phyloP scores from a whole-genome alignment of 2,113 vertebrate genomes.

The Rhombomys opimus region DNA sequence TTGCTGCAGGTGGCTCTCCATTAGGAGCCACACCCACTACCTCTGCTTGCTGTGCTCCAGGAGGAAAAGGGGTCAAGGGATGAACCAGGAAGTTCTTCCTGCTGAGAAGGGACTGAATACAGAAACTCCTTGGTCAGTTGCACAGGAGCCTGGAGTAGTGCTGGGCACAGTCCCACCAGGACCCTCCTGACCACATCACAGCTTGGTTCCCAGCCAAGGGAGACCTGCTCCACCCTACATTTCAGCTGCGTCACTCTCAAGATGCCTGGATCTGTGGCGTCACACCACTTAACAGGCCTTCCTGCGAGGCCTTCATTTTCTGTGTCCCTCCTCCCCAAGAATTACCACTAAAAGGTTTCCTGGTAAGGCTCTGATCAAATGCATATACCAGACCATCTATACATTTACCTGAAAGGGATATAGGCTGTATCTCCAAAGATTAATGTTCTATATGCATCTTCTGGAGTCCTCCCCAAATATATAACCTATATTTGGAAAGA shows the following conservation, averaged over 20 bases:
- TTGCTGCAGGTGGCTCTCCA: neutral
- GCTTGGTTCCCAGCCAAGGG: neutral
- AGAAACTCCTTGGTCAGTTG: neutral
- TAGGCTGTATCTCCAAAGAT: slow-evolving; percentile 90
- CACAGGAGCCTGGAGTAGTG: neutral
- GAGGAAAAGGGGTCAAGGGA: neutral
- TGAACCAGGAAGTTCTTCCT: neutral
- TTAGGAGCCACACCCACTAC: neutral
- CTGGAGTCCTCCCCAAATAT: slow-evolving; percentile 93
- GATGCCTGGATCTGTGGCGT: neutral
- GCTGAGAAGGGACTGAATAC: too few relatives aligned
- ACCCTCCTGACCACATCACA: neutral
- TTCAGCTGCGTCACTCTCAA: neutral
- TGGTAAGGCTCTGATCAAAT: neutral
- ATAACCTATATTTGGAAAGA: slow-evolving; percentile 91
- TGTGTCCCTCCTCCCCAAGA: neutral
- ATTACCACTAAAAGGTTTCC: neutral
- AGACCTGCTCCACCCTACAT: neutral
- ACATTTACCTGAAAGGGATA: slow-evolving; percentile 95
- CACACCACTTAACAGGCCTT: neutral
- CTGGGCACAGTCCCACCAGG: neutral
- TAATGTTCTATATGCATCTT: slow-evolving; percentile 93
- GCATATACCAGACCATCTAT: neutral
- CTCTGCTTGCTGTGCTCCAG: neutral
- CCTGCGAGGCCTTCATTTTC: neutral